Base-by-base conservation (phyloP, 1,140 invertebrate species). In the Conus betulinus region DNA sequence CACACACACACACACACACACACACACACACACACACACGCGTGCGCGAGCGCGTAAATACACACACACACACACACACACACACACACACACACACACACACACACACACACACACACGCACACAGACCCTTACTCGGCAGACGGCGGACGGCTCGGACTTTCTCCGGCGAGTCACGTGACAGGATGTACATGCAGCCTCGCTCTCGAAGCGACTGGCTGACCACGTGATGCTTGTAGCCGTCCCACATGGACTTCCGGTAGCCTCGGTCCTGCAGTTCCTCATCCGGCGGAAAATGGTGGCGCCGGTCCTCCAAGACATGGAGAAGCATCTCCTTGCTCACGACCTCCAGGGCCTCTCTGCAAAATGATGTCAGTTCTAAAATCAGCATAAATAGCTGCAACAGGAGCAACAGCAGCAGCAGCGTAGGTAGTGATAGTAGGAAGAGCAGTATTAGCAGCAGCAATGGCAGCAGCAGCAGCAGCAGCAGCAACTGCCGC, bases 321-420 rank as follows among this genome's bases (percentile, higher is more conserved):
- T 91, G 87, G 3, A 87, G 86, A 0, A 94, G 90, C 52, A 88
- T 88, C 4, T 93, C 93, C 84, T 88, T 91, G n/a, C 89, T 88
- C 0, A 93, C 91, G n/a, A 94, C 91, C 87, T 93, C 88, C 27
- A 94, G 88, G 11, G 92, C 93, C 23, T 90, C 83, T 84, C 93
- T 94, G 74, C 7, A 63, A 51, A 60, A 39, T 39, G 39, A 39
- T 3, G 39, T 39, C 39, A 39, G 39, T 39, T 39, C 39, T 39
- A 51, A 52, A 74, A 39, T 51, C 39, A 39, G 0, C 39, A 3
- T 39, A 39, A 39, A 39, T 39, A 39, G 39, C 39, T 39, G 39
- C 39, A 39, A 39, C 39, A 39, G 39, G 39, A 39, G 39, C 39
- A 39, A 39, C 39, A 39, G 39, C 39, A 39, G 39, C 39, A 39